A percentile compares a stretch with the other conserved stretches of the same genome.
Evolutionary conservation across 2,113 vertebrate genomes (phyloP).

Genomic region (Neodontobutis hainanensis): DNA sequence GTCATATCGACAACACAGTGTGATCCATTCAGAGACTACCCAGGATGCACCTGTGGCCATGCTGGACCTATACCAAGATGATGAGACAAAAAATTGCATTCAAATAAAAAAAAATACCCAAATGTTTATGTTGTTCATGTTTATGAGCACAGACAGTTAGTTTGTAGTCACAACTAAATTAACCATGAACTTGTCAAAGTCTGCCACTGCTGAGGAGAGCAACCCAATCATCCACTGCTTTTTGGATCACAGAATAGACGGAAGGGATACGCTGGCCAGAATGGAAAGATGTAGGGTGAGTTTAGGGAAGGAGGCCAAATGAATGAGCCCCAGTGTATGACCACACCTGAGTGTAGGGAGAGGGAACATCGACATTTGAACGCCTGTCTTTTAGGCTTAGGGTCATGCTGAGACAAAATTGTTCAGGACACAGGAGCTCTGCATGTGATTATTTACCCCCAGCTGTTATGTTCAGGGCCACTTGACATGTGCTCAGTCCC

Average conservation of each 20-base stretch:
- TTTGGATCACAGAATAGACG: slow-evolving; percentile 51
- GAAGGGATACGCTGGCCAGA: slow-evolving; percentile 23
- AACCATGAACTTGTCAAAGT: slow-evolving; percentile 57
- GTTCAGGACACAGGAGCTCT: not conserved
- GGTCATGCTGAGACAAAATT: slow-evolving; percentile 1
- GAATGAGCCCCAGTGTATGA: not conserved
- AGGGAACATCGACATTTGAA: slow-evolving; percentile 3
- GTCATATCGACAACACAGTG: slow-evolving; percentile 12
- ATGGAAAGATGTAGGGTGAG: slow-evolving; percentile 16
- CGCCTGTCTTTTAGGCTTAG: too few relatives aligned
- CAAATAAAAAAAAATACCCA: too few relatives aligned
- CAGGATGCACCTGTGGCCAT: slow-evolving; percentile 9
- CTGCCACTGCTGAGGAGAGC: slow-evolving; percentile 58
- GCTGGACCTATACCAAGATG: not conserved
- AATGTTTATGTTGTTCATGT: not conserved
- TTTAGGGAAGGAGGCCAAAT: not conserved
- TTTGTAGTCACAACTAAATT: slow-evolving; percentile 12
- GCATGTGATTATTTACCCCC: slow-evolving; percentile 21
- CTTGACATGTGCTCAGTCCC: slow-evolving; percentile 50
- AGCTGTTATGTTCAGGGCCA: slow-evolving; percentile 36
- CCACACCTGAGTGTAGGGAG: slow-evolving; percentile 22
- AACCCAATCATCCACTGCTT: slow-evolving; percentile 62
- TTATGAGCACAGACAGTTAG: not conserved
- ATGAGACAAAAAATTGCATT: not conserved
- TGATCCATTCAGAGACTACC: slow-evolving; percentile 18